Evolutionary conservation across 30 jellyfish, hydroid and myxozoan species (phyloP), one percentile per base, ranked within the genome.

Genomic region (Morbakka virulenta): DNA sequence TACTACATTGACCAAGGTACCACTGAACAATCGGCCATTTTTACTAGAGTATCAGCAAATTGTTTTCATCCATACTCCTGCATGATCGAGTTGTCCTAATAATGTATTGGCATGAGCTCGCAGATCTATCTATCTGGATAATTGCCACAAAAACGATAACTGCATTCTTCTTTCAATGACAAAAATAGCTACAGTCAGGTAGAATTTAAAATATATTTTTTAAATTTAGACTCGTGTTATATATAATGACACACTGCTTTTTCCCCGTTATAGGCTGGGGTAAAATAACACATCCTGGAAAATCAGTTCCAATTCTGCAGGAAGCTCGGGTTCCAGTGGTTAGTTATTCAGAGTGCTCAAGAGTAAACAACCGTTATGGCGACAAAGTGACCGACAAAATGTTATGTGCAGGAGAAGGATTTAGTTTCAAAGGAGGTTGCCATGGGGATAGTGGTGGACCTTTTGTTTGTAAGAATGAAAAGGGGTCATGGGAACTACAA

Each of bases 381-480:
- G 30, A 69, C 29, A 51, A 53, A 35, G 83, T 81, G 23, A 64
- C 76, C 34, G 17, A 73, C 4, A 52, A 75, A 0, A 88, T 88
- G 97, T 33, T 88, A 27, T 88, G 97, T 49, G 85, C 90, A 23
- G 94, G 89, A 25, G 72, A 79, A 49, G 71, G 51, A 21, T 35
- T 32, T 9, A 72, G 74, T 67, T 80, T 64, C 80, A 67, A 69
- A 24, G 80, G 94, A 4, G 96, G 83, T 26, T 87, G 96, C 81
- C 96, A 87, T 50, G 96, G 96, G n/a, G 96, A 87, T 76, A 79
- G 94, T 50, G 96, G 96, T 64, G 96, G 96, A 3, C 96, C 96
- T 35, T 57, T 87, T 36, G 89, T 83, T 23, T 87, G 96, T 48
- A 84, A 73, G 61, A 62, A 73, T n/a, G 41, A 49, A 1, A 67